phyloP scores from a whole-genome alignment of 2,888 invertebrate species.

The Xanthorhoe spadicearia region DNA sequence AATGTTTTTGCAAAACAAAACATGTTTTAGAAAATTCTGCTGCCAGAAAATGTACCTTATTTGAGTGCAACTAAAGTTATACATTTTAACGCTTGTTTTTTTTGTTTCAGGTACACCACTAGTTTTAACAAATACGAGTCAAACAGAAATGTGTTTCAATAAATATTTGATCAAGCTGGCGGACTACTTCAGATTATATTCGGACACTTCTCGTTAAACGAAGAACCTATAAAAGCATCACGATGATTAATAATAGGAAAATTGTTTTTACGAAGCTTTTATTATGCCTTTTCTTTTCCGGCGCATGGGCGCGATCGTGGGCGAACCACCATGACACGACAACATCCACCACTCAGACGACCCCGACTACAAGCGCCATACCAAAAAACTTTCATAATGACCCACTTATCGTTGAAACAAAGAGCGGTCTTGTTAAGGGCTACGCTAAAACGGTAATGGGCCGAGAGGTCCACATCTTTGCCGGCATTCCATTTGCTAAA shows the following conservation, averaged over 20 bases:
- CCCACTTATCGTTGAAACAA: conserved; percentile 92
- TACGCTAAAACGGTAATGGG: conserved; percentile 92
- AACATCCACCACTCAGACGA: conserved; percentile 79
- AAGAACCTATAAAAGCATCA: conserved; percentile 46
- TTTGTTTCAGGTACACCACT: conserved; percentile 66
- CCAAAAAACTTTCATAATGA: conserved; percentile 86
- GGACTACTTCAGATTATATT: conserved; percentile 74
- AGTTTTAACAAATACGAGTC: conserved; percentile 43
- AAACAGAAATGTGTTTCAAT: conserved; percentile 77
- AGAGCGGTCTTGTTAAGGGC: conserved; percentile 92
- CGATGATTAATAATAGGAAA: conserved; percentile 73
- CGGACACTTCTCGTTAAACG: conserved; percentile 61
- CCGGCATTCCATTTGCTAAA: conserved; percentile 96
- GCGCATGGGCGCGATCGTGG: conserved; percentile 75
- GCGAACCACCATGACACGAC: conserved; percentile 82
- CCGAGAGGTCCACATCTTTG: conserved; percentile 94
- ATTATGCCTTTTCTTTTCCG: conserved; percentile 65
- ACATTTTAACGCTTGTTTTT: conserved; percentile 29
- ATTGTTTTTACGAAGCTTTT: conserved; percentile 77
- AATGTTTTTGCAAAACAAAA: not conserved
- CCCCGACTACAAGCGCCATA: conserved; percentile 74
- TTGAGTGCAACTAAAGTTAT: not conserved
- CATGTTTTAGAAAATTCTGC: not conserved
- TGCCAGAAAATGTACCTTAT: not conserved
- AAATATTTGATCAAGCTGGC: conserved; percentile 74